Evolutionary conservation across 2,888 invertebrate genomes (phyloP), one percentile per base, ranked within the genome.

Genomic region (Matsumyia berberina): DNA sequence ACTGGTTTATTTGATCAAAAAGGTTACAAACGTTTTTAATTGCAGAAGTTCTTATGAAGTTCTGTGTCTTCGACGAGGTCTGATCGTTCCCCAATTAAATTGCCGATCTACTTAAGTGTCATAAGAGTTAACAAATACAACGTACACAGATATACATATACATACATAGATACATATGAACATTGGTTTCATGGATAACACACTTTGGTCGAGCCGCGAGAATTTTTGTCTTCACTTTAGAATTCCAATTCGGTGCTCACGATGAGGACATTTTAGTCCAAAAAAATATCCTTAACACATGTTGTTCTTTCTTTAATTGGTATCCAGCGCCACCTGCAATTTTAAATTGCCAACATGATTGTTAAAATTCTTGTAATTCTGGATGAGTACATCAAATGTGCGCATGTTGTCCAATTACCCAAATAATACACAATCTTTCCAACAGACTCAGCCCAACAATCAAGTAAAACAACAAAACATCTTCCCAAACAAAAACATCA

Each of bases 341-440:
- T 76, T 76, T 8, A 69, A 70, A 57, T 74, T 29, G 64, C 80
- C 69, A 31, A 66, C 78, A 58, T 58, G 62, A 74, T 78, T 64
- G 67, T 31, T 64, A 62, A 77, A 46, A 53, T 62, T 51, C 55
- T 39, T 70, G 35, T 46, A 42, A 78, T 24, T 64, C 42, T 55
- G 15, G 37, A 51, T 57, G 69, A 79, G 57, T 70, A 44, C 74
- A 24, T 53, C 66, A 79, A 70, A 72, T 58, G 35, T n/a, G 37
- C 17, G 53, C 79, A 70, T 66, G 74, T 66, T 66, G 66, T 42
- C 74, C 85, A 85, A 85, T 80, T 85, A 85, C 70, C 74, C 58
- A 85, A 85, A 85, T 85, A 79, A 85, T 42, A 74, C 55, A 74
- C 66, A 67, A 64, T 58, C 39, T 58, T 39, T 31, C 58, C 31